Evolutionary conservation across 2,888 invertebrate genomes (phyloP).

Genomic region (Sphinx pinastri): DNA sequence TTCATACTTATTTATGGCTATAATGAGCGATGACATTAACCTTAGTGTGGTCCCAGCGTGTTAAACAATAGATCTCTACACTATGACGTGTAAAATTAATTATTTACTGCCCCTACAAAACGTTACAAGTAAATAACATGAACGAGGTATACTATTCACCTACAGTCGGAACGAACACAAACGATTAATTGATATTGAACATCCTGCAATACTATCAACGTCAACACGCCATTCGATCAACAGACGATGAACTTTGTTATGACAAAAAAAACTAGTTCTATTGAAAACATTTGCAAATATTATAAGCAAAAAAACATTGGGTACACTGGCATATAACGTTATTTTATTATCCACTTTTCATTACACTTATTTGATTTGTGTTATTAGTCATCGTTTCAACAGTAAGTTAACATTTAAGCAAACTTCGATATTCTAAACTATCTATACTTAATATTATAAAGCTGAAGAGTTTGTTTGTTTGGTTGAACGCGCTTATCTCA

Average conservation of each 20-base stretch:
- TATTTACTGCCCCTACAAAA: no score
- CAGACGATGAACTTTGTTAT: background rate
- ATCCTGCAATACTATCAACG: background rate
- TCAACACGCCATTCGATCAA: background rate
- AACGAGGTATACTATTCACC: background rate
- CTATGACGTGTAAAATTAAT: background rate
- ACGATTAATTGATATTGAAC: background rate
- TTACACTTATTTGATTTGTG: background rate
- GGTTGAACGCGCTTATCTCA: no score
- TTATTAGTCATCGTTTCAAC: background rate
- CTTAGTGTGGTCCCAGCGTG: background rate
- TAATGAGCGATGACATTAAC: no score
- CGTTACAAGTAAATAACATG: background rate
- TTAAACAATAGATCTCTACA: background rate
- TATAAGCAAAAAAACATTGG: background rate
- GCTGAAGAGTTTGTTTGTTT: no score
- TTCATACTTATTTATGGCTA: no score
- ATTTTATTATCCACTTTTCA: background rate
- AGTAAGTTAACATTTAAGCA: no score
- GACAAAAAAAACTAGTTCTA: background rate
- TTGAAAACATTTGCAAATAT: conserved; percentile 13
- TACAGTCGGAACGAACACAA: background rate
- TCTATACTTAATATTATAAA: no score
- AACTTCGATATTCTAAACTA: no score
- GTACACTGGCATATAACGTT: background rate